phyloP scores from a whole-genome alignment of 1,140 invertebrate species.

The Neodiprion virginianus region DNA sequence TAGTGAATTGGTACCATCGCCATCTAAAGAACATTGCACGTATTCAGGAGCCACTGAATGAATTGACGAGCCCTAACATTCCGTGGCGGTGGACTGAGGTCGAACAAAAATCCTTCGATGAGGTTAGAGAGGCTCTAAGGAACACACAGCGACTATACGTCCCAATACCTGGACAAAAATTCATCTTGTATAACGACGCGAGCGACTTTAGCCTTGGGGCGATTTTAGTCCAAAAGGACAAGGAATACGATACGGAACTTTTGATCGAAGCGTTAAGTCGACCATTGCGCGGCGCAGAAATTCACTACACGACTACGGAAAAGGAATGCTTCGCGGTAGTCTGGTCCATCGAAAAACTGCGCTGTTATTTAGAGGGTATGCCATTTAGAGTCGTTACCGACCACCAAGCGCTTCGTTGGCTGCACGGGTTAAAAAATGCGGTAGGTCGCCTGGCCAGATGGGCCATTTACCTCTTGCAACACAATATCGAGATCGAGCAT shows the following conservation, averaged over 20 bases:
- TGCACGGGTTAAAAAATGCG: not conserved
- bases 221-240: too few relatives aligned
- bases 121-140: constrained; percentile 17
- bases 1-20: constrained; percentile 3
- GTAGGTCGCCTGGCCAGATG: constrained; percentile 15
- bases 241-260: too few relatives aligned
- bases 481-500: constrained; percentile 21
- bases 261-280: not conserved
- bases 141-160: constrained; percentile 12
- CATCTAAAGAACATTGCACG: constrained; percentile 4
- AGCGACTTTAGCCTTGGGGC: not conserved
- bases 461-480: constrained; percentile 23
- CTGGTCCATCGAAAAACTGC: constrained; percentile 30
- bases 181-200: constrained; percentile 15
- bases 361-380: constrained; percentile 36
- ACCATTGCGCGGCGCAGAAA: constrained; percentile 1
- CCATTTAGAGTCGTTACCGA: constrained; percentile 34
- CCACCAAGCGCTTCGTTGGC: constrained; percentile 29
- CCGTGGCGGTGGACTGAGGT: constrained; percentile 22
- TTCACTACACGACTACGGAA: not conserved
- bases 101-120: constrained; percentile 18
- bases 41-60: constrained; percentile 20
- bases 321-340: constrained; percentile 16
- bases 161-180: constrained; percentile 15
- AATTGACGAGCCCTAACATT: constrained; percentile 21